Percentiles rank a stretch among this genome's conserved stretches.
Evolutionary conservation across 1,140 invertebrate species (phyloP).

Genomic region (Contarinia nasturtii): DNA sequence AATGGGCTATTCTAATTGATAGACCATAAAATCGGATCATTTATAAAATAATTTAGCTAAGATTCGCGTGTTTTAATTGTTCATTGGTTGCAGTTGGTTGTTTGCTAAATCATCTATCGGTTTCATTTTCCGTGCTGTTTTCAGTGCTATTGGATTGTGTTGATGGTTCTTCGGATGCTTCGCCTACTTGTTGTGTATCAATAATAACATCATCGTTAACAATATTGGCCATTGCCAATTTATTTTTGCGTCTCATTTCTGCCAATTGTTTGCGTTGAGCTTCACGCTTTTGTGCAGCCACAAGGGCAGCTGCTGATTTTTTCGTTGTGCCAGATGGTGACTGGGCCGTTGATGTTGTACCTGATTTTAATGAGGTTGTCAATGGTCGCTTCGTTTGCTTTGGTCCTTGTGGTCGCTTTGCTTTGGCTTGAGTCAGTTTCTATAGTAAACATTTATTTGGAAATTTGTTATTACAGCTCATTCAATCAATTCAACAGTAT

Average conservation of each 20-base stretch:
- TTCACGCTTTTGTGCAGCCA: constrained; percentile 42
- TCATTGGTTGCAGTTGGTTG: no score
- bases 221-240: constrained; percentile 17
- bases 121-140: no score
- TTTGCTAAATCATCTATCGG: no score
- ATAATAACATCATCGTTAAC: no score
- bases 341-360: constrained; percentile 22
- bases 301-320: constrained; percentile 24
- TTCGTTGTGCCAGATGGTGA: constrained; percentile 26
- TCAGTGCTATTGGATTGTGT: no score
- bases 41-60: no score
- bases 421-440: constrained; percentile 1
- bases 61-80: no score
- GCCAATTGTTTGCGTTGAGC: constrained; percentile 60
- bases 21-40: no score
- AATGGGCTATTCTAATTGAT: no score
- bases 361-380: constrained; percentile 21
- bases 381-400: constrained; percentile 9
- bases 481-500: no score
- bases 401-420: constrained; percentile 10
- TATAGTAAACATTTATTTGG: neutral
- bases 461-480: neutral
- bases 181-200: no score
- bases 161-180: no score
- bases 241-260: constrained; percentile 45